These are phyloP conservation scores for Sinocyclocheilus maitianheensis DNA, from an alignment of 2,113 vertebrate species.

Conservation along the genomic window DNA sequence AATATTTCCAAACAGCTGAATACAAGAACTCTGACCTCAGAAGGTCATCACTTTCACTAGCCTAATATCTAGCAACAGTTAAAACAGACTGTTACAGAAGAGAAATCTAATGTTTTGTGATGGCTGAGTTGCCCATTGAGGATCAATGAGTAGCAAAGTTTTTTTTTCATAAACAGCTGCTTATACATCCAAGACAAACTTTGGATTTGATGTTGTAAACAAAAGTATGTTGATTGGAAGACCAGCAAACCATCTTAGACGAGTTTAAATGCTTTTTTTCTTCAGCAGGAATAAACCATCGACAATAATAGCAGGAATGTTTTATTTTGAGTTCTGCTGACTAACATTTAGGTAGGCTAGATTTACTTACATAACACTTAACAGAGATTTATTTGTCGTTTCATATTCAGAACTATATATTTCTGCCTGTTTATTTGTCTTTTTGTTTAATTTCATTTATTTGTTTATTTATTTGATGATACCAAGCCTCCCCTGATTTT, in stretches of 20 bases:
- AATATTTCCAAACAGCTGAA: constrained; percentile 3
- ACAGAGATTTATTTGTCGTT: background rate
- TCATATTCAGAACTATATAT: background rate
- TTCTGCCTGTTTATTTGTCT: background rate
- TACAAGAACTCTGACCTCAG: background rate
- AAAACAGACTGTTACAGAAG: background rate
- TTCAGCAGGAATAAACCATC: background rate
- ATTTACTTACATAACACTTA: background rate
- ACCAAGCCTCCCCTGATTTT: background rate
- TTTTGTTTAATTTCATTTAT: too few relatives aligned
- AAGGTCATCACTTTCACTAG: constrained; percentile 18
- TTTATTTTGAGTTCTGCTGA: background rate
- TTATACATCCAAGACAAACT: constrained; percentile 22
- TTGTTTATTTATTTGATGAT: background rate
- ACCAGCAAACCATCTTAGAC: too few relatives aligned
- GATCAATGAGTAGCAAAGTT: constrained; percentile 37
- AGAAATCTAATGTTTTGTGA: constrained; percentile 12
- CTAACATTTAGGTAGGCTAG: background rate
- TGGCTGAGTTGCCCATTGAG: constrained; percentile 33
- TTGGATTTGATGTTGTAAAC: constrained; percentile 31
- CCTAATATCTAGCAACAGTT: too few relatives aligned
- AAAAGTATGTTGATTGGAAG: background rate
- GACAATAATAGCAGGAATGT: too few relatives aligned
- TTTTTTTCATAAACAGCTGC: constrained; percentile 24
- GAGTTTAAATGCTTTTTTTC: background rate